Conservation (phyloP, 2,113 vertebrate species). For the Micromys minutus region DNA sequence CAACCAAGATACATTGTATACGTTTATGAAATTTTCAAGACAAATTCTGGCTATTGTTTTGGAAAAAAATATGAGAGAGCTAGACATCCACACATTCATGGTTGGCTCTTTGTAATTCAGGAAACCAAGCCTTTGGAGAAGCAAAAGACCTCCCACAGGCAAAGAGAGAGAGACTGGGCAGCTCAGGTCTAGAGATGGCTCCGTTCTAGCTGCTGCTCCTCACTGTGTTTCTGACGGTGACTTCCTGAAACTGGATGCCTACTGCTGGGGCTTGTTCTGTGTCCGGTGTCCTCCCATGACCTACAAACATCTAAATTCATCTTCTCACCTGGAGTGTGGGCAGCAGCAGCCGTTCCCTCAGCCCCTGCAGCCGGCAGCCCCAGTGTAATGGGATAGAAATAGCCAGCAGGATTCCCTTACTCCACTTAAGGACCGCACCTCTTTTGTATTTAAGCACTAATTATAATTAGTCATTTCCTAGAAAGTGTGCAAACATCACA, state of each 20-base stretch:
- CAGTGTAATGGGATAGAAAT: background rate
- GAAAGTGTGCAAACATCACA: conserved; percentile 79
- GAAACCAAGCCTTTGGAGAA: conserved; percentile 2
- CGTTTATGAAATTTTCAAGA: background rate
- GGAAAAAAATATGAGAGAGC: background rate
- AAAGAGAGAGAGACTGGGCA: background rate
- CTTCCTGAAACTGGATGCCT: background rate
- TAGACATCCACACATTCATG: background rate
- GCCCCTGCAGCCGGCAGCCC: background rate
- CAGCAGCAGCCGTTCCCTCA: background rate
- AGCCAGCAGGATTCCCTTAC: background rate
- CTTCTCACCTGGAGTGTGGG: background rate
- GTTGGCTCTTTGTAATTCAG: conserved; percentile 23
- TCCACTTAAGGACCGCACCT: conserved; percentile 51
- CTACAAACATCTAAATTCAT: background rate
- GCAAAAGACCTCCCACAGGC: background rate
- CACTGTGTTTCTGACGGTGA: background rate
- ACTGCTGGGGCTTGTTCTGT: background rate
- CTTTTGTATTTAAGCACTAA: conserved; percentile 74
- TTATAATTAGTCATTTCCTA: conserved; percentile 79
- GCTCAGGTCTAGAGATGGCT: no score
- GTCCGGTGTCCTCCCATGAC: background rate
- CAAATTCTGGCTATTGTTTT: background rate
- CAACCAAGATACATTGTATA: background rate
- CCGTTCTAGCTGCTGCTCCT: background rate